Percentiles rank a stretch among this genome's conserved stretches.
Evolutionary conservation across 2,797 vertebrate genomes (phyloP).

Genomic region (Alexandromys oeconomus): DNA sequence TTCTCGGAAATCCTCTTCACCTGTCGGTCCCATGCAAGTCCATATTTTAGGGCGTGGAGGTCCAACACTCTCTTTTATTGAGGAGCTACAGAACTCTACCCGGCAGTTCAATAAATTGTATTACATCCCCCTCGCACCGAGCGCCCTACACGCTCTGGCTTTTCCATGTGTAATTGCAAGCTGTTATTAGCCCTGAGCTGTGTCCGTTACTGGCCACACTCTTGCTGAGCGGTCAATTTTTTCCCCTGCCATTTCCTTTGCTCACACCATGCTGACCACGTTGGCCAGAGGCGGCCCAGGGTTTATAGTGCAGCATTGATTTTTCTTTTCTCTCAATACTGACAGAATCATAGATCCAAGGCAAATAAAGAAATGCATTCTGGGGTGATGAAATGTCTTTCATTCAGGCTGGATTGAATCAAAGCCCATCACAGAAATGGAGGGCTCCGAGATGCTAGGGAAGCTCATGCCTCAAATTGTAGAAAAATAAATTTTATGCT

Average conservation of each 20-base stretch:
- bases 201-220: constrained; percentile 90
- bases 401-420: constrained; percentile 91
- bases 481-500: constrained; percentile 90
- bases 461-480: constrained; percentile 87
- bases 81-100: constrained; percentile 90
- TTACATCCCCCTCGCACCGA: constrained; percentile 88
- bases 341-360: constrained; percentile 98
- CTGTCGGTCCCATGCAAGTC: constrained; percentile 81
- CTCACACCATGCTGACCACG: constrained; percentile 91
- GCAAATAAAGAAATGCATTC: constrained; percentile 95
- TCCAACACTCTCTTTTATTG: constrained; percentile 84
- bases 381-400: constrained; percentile 92
- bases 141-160: constrained; percentile 89
- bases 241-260: constrained; percentile 92
- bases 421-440: constrained; percentile 90
- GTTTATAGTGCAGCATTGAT: constrained; percentile 96
- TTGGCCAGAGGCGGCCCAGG: constrained; percentile 91
- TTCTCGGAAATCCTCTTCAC: constrained; percentile 82
- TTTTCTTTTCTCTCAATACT: constrained; percentile 97
- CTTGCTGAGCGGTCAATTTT: constrained; percentile 92
- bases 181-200: constrained; percentile 92
- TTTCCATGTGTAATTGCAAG: constrained; percentile 92
- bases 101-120: constrained; percentile 89
- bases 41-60: constrained; percentile 85
- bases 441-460: constrained; percentile 87